phyloP scores from a whole-genome alignment of 2,797 vertebrate species.

The Moxostoma hubbsi region DNA sequence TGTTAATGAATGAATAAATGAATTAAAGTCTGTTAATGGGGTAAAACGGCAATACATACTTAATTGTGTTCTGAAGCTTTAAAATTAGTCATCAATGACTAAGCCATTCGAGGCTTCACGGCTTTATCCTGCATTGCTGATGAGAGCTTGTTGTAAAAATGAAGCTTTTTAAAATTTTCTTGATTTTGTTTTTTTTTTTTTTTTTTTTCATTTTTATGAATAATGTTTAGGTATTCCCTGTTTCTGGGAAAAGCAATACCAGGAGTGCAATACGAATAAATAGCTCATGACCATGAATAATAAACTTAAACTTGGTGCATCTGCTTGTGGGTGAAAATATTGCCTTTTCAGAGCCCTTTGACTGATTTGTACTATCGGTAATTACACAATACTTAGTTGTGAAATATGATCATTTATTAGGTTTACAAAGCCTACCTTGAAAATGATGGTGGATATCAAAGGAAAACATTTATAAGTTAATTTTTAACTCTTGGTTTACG shows the following conservation, averaged over 20 bases:
- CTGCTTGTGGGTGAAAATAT: not conserved
- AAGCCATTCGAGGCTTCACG: slow-evolving; percentile 22
- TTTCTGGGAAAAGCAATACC: not conserved
- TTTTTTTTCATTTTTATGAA: not conserved
- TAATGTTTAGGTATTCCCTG: not conserved
- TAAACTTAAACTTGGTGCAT: not conserved
- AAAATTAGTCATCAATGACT: slow-evolving; percentile 8
- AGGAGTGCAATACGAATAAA: not conserved
- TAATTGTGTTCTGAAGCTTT: slow-evolving; percentile 43
- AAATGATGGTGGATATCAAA: too few species aligned
- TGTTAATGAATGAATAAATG: slow-evolving; percentile 20
- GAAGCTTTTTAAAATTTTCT: slow-evolving; percentile 3
- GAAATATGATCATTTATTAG: not conserved
- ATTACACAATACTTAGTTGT: not conserved
- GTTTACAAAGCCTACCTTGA: not conserved
- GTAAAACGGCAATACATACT: slow-evolving; percentile 9
- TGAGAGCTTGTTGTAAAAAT: slow-evolving; percentile 32
- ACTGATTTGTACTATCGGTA: not conserved
- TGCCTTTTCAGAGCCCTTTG: not conserved
- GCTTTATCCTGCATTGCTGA: not conserved
- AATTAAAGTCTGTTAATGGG: not conserved
- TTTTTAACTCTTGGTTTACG: too few species aligned
- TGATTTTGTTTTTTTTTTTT: slow-evolving; percentile 12
- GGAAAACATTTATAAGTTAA: too few species aligned
- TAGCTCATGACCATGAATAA: not conserved